These are phyloP conservation scores for Epirrhoe alternata DNA, from an alignment of 2,888 invertebrate species.

Conservation along the genomic window DNA sequence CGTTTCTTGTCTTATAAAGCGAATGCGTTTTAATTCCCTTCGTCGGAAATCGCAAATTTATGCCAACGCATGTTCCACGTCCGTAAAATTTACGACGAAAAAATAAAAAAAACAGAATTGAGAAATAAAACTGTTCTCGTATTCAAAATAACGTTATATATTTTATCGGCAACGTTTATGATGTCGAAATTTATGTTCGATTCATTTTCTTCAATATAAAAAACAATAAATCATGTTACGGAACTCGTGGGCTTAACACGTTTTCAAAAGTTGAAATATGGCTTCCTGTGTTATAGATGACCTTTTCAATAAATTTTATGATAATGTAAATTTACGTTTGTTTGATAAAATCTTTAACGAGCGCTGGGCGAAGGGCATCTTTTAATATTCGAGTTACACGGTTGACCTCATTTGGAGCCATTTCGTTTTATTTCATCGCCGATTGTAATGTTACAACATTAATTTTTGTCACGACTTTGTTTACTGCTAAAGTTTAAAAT, in stretches of 20 bases:
- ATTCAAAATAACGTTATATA: constrained; percentile 68
- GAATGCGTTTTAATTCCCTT: constrained; percentile 65
- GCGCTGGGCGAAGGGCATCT: constrained; percentile 30
- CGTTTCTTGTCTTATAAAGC: constrained; percentile 66
- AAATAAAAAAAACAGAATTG: constrained; percentile 63
- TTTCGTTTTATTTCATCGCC: constrained; percentile 19
- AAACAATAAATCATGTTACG: constrained; percentile 63
- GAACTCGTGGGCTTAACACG: constrained; percentile 55
- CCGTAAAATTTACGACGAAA: constrained; percentile 66
- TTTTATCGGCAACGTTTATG: constrained; percentile 67
- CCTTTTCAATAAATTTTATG: constrained; percentile 52
- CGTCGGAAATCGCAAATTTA: constrained; percentile 67
- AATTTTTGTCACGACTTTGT: not conserved
- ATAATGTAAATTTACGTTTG: constrained; percentile 43
- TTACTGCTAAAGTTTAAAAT: not conserved
- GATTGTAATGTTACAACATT: constrained; percentile 6
- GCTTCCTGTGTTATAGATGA: constrained; percentile 58
- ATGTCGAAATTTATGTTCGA: constrained; percentile 64
- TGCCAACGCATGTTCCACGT: constrained; percentile 64
- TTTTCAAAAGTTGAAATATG: constrained; percentile 51
- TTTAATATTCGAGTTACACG: constrained; percentile 26
- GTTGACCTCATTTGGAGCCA: constrained; percentile 26
- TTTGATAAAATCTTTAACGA: constrained; percentile 43
- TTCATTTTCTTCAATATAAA: constrained; percentile 62
- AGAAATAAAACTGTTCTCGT: constrained; percentile 71